These are phyloP conservation scores for Gobionotothen gibberifrons DNA, from an alignment of 2,797 vertebrate genomes.

Conservation along the genomic window DNA sequence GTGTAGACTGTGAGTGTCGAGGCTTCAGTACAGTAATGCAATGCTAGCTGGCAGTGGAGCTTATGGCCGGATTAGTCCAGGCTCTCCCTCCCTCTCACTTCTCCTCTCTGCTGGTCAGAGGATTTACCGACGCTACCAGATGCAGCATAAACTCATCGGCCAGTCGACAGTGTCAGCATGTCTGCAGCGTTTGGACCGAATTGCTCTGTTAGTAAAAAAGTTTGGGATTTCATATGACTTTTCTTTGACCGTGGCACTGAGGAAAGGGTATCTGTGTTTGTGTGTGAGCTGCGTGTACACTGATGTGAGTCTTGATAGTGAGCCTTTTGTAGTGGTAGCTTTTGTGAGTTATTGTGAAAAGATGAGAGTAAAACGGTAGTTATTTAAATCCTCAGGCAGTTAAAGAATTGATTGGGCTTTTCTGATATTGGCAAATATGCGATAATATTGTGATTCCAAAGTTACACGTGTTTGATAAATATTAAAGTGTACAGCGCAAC, in stretches of 20 bases:
- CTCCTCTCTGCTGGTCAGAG: conserved; percentile 50
- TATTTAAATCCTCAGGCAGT: background rate
- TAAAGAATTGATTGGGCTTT: background rate
- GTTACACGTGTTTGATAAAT: no score
- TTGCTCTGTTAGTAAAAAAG: conserved; percentile 19
- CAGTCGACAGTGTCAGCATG: conserved; percentile 24
- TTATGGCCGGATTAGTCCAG: conserved; percentile 69
- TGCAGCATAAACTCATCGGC: conserved; percentile 21
- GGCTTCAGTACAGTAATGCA: conserved; percentile 48
- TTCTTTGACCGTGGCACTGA: conserved; percentile 13
- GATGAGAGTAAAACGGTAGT: background rate
- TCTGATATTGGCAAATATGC: no score
- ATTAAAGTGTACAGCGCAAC: no score
- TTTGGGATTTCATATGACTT: conserved; percentile 37
- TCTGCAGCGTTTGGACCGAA: conserved; percentile 13
- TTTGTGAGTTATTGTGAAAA: background rate
- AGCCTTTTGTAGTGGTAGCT: background rate
- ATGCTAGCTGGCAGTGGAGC: conserved; percentile 57
- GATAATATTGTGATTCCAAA: no score
- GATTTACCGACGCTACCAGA: conserved; percentile 55
- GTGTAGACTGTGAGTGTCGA: conserved; percentile 14
- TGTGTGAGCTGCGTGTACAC: conserved; percentile 14
- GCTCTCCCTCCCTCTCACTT: conserved; percentile 67
- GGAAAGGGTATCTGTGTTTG: conserved; percentile 25
- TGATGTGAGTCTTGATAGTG: conserved; percentile 13